phyloP scores from a whole-genome alignment of 2,797 vertebrate species.

The Danio kyathit region DNA sequence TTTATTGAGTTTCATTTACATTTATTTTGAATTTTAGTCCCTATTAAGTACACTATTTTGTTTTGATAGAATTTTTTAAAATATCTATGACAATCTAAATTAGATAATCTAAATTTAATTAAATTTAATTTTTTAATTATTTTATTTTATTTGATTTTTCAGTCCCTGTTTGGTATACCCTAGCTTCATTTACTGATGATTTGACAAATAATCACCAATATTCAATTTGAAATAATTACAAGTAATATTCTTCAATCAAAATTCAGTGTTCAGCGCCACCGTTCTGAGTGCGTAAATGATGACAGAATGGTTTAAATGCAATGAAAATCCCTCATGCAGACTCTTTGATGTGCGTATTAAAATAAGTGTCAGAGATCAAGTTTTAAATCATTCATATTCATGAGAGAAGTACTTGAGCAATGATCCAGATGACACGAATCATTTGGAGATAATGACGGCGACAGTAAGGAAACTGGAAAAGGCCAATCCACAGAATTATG shows the following conservation, averaged over 20 bases:
- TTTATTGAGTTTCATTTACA: no score
- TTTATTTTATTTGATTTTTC: no score
- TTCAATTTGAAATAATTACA: no score
- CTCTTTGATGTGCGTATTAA: conserved; percentile 46
- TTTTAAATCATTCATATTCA: conserved; percentile 51
- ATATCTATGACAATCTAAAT: no score
- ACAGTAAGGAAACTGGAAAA: conserved; percentile 33
- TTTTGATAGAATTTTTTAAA: no score
- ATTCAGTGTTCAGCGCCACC: not conserved
- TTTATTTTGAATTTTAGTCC: no score
- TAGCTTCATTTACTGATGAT: no score
- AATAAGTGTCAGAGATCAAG: conserved; percentile 51
- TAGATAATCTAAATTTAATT: no score
- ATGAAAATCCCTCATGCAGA: not conserved
- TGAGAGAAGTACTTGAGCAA: conserved; percentile 36
- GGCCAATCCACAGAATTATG: conserved; percentile 49
- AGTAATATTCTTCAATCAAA: not conserved
- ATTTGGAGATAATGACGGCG: conserved; percentile 51
- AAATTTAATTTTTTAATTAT: no score
- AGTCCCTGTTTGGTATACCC: no score
- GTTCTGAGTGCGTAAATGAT: not conserved
- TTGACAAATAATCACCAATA: no score
- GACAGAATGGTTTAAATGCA: not conserved
- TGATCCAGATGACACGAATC: conserved; percentile 45
- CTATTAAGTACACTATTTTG: no score